Base-by-base conservation (phyloP, 2,113 vertebrate species). In the Pomatostomus ruficeps region DNA sequence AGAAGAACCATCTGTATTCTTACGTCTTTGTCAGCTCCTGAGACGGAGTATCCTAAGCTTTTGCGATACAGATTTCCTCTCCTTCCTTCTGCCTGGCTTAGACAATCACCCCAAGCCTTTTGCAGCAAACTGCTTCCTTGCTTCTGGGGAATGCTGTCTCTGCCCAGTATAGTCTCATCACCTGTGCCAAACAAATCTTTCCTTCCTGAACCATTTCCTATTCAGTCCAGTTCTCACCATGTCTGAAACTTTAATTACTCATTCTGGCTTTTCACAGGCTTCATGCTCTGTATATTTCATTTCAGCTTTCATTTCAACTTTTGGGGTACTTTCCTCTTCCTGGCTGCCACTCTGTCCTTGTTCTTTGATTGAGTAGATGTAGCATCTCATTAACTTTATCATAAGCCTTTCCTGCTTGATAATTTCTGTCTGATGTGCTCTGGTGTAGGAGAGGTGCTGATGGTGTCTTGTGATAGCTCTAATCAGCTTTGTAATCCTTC, bases 381-480 rank as follows among this genome's bases (percentile, higher is more conserved):
- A 67, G 62, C 73, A 66, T 76, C 59, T 95, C 66, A 45, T 93
- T 89, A 82, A 68, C 48, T 68, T 89, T 46, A 45, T 71, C 26
- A 4, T 66, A 54, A 86, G 25, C 83, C 40, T 94, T 94, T 76
- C 54, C 80, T 76, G 51, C 45, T 74, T 91, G 85, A 20, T 89
- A 62, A 85, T 85, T 85, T 93, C 72, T 58, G 66, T 93, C 84
- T 94, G 67, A 61, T 89, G 55, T 79, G 54, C 78, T 85, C 7
- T 66, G 35, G 62, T 57, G 67, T 85, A 51, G 78, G 58, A 85
- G 67, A 89, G 49, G 63, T 89, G 58, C 80, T 92, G 89, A 70
- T 91, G 35, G n/a, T 89, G 74, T 91, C 78, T 73, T 85, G 74
- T 88, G 91, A 88, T 95, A 89, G 58, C 54, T 63, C 11, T 79